A percentile compares a stretch with the other conserved stretches of the same genome.
phyloP scores from a whole-genome alignment of 1,140 invertebrate species.

The Gonioctena quinquepunctata region DNA sequence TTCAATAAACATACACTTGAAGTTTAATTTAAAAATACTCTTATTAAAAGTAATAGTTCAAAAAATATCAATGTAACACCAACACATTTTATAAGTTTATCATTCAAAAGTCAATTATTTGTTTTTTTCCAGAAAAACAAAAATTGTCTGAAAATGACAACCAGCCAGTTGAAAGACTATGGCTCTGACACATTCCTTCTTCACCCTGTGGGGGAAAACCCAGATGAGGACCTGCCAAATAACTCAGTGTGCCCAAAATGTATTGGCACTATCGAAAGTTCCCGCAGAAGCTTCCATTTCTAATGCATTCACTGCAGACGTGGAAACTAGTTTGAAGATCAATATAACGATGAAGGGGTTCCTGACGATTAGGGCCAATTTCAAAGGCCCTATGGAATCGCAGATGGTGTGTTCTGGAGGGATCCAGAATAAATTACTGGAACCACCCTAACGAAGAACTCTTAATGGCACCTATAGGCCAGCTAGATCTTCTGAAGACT shows the following conservation, averaged over 20 bases:
- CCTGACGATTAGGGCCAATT: neutral
- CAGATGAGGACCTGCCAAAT: neutral
- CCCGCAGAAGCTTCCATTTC: neutral
- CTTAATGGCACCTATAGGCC: neutral
- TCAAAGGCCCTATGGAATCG: constrained; percentile 23
- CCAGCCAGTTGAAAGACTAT: neutral
- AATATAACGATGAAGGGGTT: neutral
- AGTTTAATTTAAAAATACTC: neutral
- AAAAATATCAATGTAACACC: neutral
- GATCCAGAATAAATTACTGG: neutral
- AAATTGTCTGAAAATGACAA: neutral
- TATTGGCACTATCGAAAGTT: neutral
- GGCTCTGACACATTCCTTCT: neutral
- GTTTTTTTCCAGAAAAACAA: neutral
- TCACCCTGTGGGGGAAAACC: neutral
- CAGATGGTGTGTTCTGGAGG: constrained; percentile 17
- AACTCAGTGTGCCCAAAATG: neutral
- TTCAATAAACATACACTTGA: neutral
- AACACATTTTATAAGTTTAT: no score
- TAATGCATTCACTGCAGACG: neutral
- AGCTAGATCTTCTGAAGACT: neutral
- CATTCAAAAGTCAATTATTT: neutral
- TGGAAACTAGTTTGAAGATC: neutral
- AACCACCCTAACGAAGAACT: neutral
- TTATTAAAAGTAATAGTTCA: neutral